Conservation (phyloP, 23 tunicate genomes). For the Trididemnum nubilum region DNA sequence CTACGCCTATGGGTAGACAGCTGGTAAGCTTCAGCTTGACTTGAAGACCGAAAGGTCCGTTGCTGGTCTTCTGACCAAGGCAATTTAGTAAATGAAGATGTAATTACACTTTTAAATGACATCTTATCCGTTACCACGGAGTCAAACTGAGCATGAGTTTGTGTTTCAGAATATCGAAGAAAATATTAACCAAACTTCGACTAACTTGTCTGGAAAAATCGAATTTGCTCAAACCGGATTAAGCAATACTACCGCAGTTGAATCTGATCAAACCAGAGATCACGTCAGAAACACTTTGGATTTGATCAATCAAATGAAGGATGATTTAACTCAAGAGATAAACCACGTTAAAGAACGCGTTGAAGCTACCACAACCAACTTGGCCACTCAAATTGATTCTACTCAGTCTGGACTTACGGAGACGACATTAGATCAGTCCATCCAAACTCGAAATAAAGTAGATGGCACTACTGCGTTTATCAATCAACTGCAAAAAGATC, state of each 20-base stretch:
- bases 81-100: too few species aligned
- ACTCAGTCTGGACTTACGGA: conserved; percentile 15
- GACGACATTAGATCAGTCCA: conserved; percentile 60
- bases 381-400: not conserved
- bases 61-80: too few species aligned
- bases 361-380: not conserved
- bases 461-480: conserved; percentile 55
- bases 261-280: conserved; percentile 68
- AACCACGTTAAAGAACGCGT: not conserved
- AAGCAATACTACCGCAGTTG: conserved; percentile 42
- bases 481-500: conserved; percentile 36
- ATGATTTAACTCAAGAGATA: conserved; percentile 30
- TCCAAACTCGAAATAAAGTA: conserved; percentile 56
- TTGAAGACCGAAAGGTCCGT: too few species aligned
- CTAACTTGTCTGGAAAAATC: conserved; percentile 30
- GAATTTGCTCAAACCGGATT: conserved; percentile 55
- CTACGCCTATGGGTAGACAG: too few species aligned
- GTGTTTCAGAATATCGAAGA: conserved; percentile 43
- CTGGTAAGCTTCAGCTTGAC: too few species aligned
- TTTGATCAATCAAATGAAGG: conserved; percentile 36
- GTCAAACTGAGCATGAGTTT: too few species aligned
- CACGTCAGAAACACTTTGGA: conserved; percentile 50
- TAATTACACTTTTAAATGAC: too few species aligned
- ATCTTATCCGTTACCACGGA: too few species aligned
- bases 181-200: conserved; percentile 39